Base-by-base conservation (phyloP, 2,888 invertebrate genomes). In the Machimus rusticus region DNA sequence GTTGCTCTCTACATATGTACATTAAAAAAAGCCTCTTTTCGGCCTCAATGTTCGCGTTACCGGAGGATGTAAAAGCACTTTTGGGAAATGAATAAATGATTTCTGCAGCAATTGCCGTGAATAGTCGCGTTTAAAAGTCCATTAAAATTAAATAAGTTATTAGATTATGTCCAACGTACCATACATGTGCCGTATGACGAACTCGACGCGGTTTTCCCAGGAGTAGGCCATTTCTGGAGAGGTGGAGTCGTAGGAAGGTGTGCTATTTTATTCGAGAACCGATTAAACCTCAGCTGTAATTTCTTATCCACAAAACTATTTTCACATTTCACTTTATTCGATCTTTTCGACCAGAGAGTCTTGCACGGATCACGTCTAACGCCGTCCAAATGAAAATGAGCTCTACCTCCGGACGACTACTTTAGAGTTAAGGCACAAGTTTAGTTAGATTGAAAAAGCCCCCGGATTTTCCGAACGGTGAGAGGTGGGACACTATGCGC, bases 201-300 rank as follows among this genome's bases (percentile, higher is more conserved):
- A 97, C 91, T 95, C 95, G 89, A 97, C 96, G 92, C 97, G 94
- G 93, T 96, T 97, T 91, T 97, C 96, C 97, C 97, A 97, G 91
- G 95, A 95, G 93, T 96, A 96, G 88, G 96, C 96, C 96, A 96
- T 96, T 87, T 82, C 55, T 57, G 57, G 34, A 39, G 31, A 34
- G 19, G 74, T 74, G 6, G 31, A 28, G 76, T 14, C 16, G 34
- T 37, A 28, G n/a, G n/a, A 14, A 28, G 31, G 5, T 34, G 8
- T 76, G n/a, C 76, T 74, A 8, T 4, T 39, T n/a, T 39, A 37
- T 39, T 76, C n/a, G 34, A 39, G 76, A 39, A 76, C 76, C 19
- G 14, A 66, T 23, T 66, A 23, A 66, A 66, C 66, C 23, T 66
- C 66, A 12, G 66, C 66, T 66, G 82, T 77, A 55, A n/a, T 76